Conservation (phyloP, 2,888 invertebrate genomes). For the Eupithecia insigniata region DNA sequence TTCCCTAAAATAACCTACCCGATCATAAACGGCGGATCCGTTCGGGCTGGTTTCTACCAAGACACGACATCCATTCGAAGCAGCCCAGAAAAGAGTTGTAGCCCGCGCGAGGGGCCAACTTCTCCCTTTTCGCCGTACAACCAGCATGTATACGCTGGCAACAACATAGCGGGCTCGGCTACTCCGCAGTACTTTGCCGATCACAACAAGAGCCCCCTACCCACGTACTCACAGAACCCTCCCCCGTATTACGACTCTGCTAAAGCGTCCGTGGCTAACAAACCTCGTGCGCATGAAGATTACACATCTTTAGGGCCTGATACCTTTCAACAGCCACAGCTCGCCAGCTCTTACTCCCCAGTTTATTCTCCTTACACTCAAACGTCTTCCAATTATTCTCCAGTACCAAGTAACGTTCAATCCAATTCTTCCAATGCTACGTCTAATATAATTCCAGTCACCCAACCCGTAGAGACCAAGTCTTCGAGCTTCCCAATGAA, state of each 20-base stretch:
- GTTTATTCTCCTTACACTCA: slow-evolving; percentile 71
- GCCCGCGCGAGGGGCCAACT: slow-evolving; percentile 88
- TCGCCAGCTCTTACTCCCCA: slow-evolving; percentile 71
- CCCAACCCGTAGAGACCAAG: slow-evolving; percentile 63
- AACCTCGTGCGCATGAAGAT: slow-evolving; percentile 83
- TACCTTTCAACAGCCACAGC: slow-evolving; percentile 81
- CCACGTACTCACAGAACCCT: slow-evolving; percentile 77
- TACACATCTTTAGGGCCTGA: slow-evolving; percentile 82
- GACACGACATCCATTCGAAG: slow-evolving; percentile 93
- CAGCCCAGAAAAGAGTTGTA: slow-evolving; percentile 93
- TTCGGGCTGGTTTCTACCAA: slow-evolving; percentile 95
- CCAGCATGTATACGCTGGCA: slow-evolving; percentile 78
- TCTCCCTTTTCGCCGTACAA: slow-evolving; percentile 78
- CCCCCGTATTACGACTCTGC: slow-evolving; percentile 86
- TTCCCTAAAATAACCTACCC: slow-evolving; percentile 88
- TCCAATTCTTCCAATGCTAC: slow-evolving; percentile 52
- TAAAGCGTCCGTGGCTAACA: slow-evolving; percentile 74
- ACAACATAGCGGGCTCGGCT: slow-evolving; percentile 64
- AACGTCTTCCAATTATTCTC: slow-evolving; percentile 65
- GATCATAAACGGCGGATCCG: slow-evolving; percentile 91
- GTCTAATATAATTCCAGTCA: slow-evolving; percentile 51
- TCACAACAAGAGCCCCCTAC: slow-evolving; percentile 76
- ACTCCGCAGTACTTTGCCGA: slow-evolving; percentile 77
- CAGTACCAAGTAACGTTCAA: slow-evolving; percentile 64
- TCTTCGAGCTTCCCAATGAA: slow-evolving; percentile 85